Base-by-base conservation (phyloP, 2,113 vertebrate species). In the Pelecanoides urinatrix region DNA sequence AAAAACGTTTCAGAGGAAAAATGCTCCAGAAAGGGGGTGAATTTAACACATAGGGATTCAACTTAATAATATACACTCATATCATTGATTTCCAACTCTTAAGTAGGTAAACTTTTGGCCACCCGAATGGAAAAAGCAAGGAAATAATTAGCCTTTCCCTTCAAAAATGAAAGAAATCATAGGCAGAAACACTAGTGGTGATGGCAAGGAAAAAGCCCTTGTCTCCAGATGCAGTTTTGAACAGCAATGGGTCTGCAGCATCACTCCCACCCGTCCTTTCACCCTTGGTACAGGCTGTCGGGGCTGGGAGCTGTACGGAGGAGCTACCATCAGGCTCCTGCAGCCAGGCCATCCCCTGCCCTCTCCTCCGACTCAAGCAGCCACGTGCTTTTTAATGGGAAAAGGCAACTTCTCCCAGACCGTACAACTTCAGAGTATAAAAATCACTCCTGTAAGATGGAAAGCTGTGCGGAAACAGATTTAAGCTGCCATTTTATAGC, bases 101-200 rank as follows among this genome's bases (percentile, higher is more conserved):
- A 94, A 80, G 83, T 30, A 90, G 80, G 84, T 92, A 29, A 77
- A 74, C n/a, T 65, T 89, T 19, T 78, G 86, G 79, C 88, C 38
- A 38, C 23, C n/a, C 10, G 15, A 77, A 87, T 67, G 88, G 79
- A 92, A 95, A 86, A 95, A 88, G 38, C 63, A 88, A 86, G 94
- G 91, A 86, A 96, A 80, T 58, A 84, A 94, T 91, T 87, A 92
- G 26, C 47, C 16, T 70, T 77, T 26, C 26, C 29, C 38, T 73
- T 91, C 59, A 50, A 89, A 76, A 89, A 86, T 6, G 45, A 34
- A 88, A 71, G 72, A 45, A 95, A 92, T 47, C 42, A 29, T 1
- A 44, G 6, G 50, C 34, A 90, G 88, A 61, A 93, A 62, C 45
- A 34, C 13, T 38, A 40, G 29, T 58, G 88, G 67, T 22, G 50